Percentiles rank a stretch among this genome's conserved stretches.
Conservation (phyloP, 2,888 invertebrate genomes). For the Sesia apiformis region DNA sequence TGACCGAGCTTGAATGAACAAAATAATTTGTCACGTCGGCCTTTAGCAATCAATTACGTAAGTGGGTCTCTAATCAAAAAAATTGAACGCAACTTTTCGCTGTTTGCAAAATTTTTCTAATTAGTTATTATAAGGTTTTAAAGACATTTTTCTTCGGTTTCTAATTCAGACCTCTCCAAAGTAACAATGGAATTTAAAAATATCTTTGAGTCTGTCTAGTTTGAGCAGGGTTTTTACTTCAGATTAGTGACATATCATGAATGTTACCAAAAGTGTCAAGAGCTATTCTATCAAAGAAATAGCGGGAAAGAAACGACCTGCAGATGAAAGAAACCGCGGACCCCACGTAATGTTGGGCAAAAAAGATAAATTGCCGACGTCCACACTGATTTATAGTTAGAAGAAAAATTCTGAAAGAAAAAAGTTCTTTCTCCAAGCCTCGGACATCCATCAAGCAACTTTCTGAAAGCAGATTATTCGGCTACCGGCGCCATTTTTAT, state of each 20-base stretch:
- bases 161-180: too few species aligned
- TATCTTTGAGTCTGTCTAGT: too few species aligned
- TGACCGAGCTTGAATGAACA: constrained; percentile 2
- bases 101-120: neutral
- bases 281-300: constrained; percentile 9
- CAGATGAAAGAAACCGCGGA: constrained; percentile 7
- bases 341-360: constrained; percentile 20
- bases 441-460: constrained; percentile 30
- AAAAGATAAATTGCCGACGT: constrained; percentile 37
- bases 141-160: too few species aligned
- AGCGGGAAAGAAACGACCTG: constrained; percentile 7
- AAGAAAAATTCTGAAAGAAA: constrained; percentile 25
- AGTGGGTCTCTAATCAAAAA: neutral
- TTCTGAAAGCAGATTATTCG: constrained; percentile 27
- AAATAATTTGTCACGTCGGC: constrained; percentile 4
- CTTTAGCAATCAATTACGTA: constrained; percentile 1
- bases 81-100: neutral
- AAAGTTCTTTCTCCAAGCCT: constrained; percentile 12
- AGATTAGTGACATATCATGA: too few species aligned
- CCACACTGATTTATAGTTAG: constrained; percentile 40
- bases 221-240: too few species aligned
- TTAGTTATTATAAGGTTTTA: too few species aligned
- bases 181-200: too few species aligned
- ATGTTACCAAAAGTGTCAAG: too few species aligned
- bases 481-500: constrained; percentile 1